Percentiles rank a stretch among this genome's conserved stretches.
Evolutionary conservation across 2,888 invertebrate genomes (phyloP).

Genomic region (Dryocosmus kuriphilus): DNA sequence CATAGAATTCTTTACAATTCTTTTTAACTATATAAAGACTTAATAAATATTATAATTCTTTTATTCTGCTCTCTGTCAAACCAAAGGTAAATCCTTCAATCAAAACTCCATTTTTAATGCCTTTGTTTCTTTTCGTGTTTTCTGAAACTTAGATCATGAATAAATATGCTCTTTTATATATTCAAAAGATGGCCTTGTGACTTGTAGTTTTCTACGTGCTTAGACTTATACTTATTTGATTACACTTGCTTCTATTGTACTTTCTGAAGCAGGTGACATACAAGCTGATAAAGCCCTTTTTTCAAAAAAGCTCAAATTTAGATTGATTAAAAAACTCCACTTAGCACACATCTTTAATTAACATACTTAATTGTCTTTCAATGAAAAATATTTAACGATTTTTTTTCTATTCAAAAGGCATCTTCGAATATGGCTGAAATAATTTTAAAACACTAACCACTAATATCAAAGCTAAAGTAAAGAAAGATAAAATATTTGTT

Average conservation of each 20-base stretch:
- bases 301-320: background rate
- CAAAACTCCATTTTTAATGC: background rate
- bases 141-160: constrained; percentile 7
- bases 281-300: background rate
- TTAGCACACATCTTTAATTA: background rate
- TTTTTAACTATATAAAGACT: no score
- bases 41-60: background rate
- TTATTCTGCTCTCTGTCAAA: background rate
- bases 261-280: background rate
- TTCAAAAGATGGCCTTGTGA: background rate
- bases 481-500: no score
- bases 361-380: no score
- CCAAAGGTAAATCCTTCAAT: background rate
- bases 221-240: background rate
- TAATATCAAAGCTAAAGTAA: no score
- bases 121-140: no score
- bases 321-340: background rate
- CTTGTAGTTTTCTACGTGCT: background rate
- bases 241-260: background rate
- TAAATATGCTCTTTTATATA: background rate
- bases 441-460: no score
- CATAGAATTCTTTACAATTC: no score
- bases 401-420: no score
- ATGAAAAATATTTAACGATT: no score
- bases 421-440: no score